Evolutionary conservation across 1,140 invertebrate species (phyloP).

Genomic region (Drosophila neocordata): DNA sequence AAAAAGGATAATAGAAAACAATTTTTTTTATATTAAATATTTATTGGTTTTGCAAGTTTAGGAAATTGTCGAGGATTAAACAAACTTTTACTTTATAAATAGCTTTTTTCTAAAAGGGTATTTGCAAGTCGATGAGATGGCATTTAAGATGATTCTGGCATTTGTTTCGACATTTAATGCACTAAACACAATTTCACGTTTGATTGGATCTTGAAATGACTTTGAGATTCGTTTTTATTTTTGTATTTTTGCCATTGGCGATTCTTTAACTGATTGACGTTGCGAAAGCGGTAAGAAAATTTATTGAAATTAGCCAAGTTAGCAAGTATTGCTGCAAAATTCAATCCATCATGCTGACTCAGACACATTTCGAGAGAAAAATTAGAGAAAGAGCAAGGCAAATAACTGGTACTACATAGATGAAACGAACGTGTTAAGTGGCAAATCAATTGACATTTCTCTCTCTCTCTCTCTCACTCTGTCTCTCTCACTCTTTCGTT

Average conservation of each 20-base stretch:
- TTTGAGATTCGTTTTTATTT: background rate
- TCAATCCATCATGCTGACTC: constrained; percentile 9
- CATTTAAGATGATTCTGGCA: background rate
- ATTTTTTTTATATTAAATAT: too few relatives aligned
- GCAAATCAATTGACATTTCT: constrained; percentile 9
- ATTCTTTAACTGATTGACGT: constrained; percentile 6
- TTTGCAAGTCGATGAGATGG: background rate
- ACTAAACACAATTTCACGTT: constrained; percentile 10
- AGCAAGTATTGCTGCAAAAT: background rate
- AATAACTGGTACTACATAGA: background rate
- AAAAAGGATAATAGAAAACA: too few relatives aligned
- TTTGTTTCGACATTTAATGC: constrained; percentile 7
- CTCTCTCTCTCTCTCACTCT: background rate
- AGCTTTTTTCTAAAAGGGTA: too few relatives aligned
- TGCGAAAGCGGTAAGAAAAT: background rate
- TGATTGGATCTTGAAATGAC: constrained; percentile 10
- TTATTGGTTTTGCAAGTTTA: too few relatives aligned
- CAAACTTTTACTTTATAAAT: too few relatives aligned
- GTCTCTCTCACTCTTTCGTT: background rate
- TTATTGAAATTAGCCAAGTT: constrained; percentile 12
- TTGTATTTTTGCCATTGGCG: background rate
- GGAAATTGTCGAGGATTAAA: too few relatives aligned
- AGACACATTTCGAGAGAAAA: background rate
- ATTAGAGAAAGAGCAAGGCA: too few relatives aligned
- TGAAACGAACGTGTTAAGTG: constrained; percentile 5